Conservation (phyloP, 2,797 vertebrate genomes). For the Hyperoplus lanceolatus region DNA sequence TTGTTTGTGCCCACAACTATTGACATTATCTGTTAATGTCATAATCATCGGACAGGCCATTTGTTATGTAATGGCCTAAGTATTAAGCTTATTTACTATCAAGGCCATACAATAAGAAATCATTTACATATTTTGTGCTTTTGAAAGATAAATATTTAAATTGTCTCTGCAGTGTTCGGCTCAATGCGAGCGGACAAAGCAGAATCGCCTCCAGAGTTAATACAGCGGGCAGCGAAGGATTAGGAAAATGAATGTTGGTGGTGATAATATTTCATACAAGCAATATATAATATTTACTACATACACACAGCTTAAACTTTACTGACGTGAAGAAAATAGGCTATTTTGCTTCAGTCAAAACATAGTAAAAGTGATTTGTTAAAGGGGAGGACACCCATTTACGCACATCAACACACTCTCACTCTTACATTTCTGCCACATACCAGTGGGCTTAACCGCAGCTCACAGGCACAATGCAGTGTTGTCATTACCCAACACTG, state of each 20-base stretch:
- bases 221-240: constrained; percentile 8
- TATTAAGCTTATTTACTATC: no score
- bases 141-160: neutral
- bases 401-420: neutral
- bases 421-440: constrained; percentile 19
- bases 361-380: neutral
- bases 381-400: neutral
- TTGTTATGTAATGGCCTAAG: no score
- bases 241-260: neutral
- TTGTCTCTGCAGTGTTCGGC: neutral
- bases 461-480: neutral
- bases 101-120: no score
- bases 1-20: no score
- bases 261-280: neutral
- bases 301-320: neutral
- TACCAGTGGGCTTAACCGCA: constrained; percentile 3
- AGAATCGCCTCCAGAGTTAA: constrained; percentile 2
- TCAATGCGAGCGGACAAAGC: constrained; percentile 1
- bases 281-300: neutral
- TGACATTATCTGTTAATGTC: no score
- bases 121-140: neutral
- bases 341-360: neutral
- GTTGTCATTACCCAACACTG: neutral
- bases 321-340: neutral
- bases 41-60: no score